Evolutionary conservation across 2,113 vertebrate genomes (phyloP).

Genomic region (Microcebus lehilahytsara): DNA sequence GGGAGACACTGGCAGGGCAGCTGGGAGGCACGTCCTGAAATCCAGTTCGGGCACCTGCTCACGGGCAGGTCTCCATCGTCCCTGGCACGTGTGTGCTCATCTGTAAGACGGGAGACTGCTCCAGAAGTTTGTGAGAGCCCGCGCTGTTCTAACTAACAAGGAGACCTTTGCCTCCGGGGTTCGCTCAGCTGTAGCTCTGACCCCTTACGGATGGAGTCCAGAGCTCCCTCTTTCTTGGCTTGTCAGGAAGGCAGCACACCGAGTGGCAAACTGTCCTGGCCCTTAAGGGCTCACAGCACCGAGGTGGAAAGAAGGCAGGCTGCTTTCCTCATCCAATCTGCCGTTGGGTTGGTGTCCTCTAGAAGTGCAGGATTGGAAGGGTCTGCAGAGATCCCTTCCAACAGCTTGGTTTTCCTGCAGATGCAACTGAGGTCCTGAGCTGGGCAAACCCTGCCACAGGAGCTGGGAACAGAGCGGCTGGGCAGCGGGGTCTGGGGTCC

Average conservation of each 20-base stretch:
- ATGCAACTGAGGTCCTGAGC: not conserved
- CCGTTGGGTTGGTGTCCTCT: not conserved
- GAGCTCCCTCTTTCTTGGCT: not conserved
- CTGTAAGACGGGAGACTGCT: not conserved
- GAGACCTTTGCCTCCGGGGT: not conserved
- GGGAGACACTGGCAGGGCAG: not conserved
- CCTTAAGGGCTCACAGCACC: rapidly evolving
- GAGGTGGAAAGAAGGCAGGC: not conserved
- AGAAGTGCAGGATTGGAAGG: not conserved
- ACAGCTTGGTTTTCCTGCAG: not conserved
- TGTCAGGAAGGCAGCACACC: rapidly evolving
- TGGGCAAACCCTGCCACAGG: not conserved
- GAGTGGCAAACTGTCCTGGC: not conserved
- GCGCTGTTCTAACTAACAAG: rapidly evolving
- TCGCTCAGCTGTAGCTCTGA: not conserved
- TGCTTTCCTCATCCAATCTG: not conserved
- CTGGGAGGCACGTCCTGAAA: too few relatives aligned
- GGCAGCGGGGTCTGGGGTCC: not conserved
- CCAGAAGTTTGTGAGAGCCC: not conserved
- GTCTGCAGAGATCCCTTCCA: not conserved
- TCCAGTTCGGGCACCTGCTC: not conserved
- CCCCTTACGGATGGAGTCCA: not conserved
- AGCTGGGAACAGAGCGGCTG: rapidly evolving
- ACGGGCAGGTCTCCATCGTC: not conserved
- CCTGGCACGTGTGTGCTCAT: not conserved